Evolutionary conservation across 2,113 vertebrate genomes (phyloP), one percentile per base, ranked within the genome.

Genomic region (Sinocyclocheilus grahami): DNA sequence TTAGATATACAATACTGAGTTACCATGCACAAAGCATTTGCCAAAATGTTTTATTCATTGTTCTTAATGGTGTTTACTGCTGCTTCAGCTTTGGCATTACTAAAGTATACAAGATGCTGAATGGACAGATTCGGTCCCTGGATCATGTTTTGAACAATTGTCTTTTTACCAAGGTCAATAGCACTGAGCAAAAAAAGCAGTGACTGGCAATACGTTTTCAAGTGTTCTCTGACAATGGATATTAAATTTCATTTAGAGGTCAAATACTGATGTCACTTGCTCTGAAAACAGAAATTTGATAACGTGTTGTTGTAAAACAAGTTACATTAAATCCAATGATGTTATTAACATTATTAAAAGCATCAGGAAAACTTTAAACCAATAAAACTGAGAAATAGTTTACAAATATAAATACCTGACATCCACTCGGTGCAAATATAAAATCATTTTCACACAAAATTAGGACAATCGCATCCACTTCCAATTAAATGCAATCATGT

Each of bases 181-280:
- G 20, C 33, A 53, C 6, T 65, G 78, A 77, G 37, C 78, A 67
- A 24, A 42, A 88, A 77, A 11, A 79, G 20, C 30, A 33, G 71
- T 42, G 53, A 62, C 27, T 79, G 53, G 30, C 48, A 71, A 48
- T 84, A 79, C 85, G 78, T 81, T 84, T 89, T 69, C 33, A 72
- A 77, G 22, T 76, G 27, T 51, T 85, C n/a, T 71, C 33, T 86
- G 84, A 76, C 76, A 88, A 55, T 86, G 77, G 55, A 82, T 82
- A 84, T 89, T 86, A 22, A 51, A 85, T 89, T 86, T 69, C 85
- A 76, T 13, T 51, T 82, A 86, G 74, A 81, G 76, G 76, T 81
- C 83, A 80, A 62, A 51, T 88, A 55, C 18, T 46, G 63, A 72
- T 74, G 74, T 48, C 37, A 33, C 48, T 10, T 53, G 16, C 53